Evolutionary conservation across 2,113 vertebrate species (phyloP), one percentile per base, ranked within the genome.

Genomic region (Pavo muticus): DNA sequence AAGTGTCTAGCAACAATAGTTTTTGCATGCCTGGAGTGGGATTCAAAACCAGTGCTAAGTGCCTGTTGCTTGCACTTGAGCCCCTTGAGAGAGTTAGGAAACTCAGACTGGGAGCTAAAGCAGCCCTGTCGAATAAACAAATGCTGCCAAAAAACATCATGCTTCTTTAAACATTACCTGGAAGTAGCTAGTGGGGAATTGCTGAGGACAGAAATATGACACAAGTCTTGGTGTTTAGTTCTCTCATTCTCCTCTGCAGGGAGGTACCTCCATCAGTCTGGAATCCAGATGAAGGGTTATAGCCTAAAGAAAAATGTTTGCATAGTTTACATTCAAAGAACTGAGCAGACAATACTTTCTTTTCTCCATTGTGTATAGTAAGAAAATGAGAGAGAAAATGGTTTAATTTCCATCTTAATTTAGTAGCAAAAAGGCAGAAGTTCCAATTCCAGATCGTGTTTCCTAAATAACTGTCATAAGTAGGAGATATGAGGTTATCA

Each of bases 261-360:
- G 54, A 89, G 42, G 37, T 52, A 61, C 12, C 47, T 8, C 24
- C 39, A 3, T 73, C 48, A 52, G n/a, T 30, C 47, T 85, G 48
- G 35, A 67, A 83, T 93, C 9, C 75, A 44, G n/a, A 24, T 0
- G 5, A 14, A 56, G 35, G 9, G 9, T 52, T 40, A 25, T 70
- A 80, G 59, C 81, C 78, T 85, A 40, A 89, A 75, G 77, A 94
- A 17, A 91, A 93, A 47, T 40, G 6, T 54, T 90, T 85, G 37
- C 63, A 40, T 40, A 72, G 54, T 54, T 85, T 91, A 6, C 25
- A 8, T 60, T 78, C 32, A 87, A 63, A 68, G 64, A 84, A 50
- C 39, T 39, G 19, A 78, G 14, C 59, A 85, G 30, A 65, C 23
- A 69, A 50, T 63, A 16, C 16, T 88, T 90, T 68, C 2, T 82